Percentiles rank a stretch among this genome's conserved stretches.
phyloP scores from a whole-genome alignment of 1,140 invertebrate genomes.

The Drosophila azteca region DNA sequence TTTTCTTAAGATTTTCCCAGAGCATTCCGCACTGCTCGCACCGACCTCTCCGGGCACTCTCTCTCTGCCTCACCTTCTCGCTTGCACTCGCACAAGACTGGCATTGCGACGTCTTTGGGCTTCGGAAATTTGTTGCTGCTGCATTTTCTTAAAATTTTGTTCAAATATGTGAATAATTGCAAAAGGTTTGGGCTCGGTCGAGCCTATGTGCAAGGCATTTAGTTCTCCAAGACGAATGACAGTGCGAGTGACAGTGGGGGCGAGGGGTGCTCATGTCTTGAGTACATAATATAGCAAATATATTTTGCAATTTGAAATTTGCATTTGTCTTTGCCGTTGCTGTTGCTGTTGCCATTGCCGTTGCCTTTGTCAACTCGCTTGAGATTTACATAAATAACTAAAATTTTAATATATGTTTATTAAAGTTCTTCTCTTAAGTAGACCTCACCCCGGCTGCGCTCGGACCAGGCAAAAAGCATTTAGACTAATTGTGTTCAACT shows the following conservation, averaged over 20 bases:
- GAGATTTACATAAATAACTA: conserved; percentile 81
- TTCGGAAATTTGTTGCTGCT: conserved; percentile 72
- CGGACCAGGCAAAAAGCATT: conserved; percentile 30
- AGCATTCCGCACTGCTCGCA: conserved; percentile 49
- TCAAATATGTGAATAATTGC: conserved; percentile 78
- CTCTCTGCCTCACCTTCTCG: conserved; percentile 36
- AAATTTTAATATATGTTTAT: conserved; percentile 82
- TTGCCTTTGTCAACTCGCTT: conserved; percentile 56
- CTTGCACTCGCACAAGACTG: conserved; percentile 38
- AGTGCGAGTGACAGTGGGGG: no score
- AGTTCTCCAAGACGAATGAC: conserved; percentile 29
- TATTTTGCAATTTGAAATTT: conserved; percentile 60
- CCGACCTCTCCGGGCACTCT: background rate
- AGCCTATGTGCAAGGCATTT: conserved; percentile 59
- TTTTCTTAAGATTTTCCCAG: conserved; percentile 72
- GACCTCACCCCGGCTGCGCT: conserved; percentile 22
- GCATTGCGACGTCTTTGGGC: conserved; percentile 59
- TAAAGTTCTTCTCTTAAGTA: conserved; percentile 71
- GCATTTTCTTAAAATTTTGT: conserved; percentile 81
- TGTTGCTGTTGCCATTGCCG: no score
- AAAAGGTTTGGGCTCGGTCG: conserved; percentile 40
- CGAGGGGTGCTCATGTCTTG: no score
- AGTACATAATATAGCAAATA: conserved; percentile 52
- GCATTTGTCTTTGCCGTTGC: conserved; percentile 17
- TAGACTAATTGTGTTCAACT: conserved; percentile 72